phyloP scores from a whole-genome alignment of 1,140 invertebrate species.

The Heliconius melpomene region DNA sequence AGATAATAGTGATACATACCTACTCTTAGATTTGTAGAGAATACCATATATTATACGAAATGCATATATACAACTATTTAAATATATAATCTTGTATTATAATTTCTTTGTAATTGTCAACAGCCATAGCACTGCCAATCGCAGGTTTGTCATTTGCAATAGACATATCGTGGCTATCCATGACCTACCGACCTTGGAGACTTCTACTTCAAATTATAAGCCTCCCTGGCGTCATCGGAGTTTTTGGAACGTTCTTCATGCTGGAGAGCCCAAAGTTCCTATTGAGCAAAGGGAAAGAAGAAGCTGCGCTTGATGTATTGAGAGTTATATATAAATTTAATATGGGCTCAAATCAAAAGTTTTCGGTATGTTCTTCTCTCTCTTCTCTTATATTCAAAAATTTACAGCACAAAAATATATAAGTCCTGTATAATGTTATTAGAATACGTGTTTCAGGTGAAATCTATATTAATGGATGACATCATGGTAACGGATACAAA shows the following conservation, averaged over 20 bases:
- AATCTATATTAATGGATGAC: constrained; percentile 54
- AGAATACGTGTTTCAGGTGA: constrained; percentile 49
- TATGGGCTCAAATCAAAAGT: constrained; percentile 46
- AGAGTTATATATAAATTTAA: constrained; percentile 57
- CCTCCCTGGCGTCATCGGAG: constrained; percentile 83
- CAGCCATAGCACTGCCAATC: constrained; percentile 61
- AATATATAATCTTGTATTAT: no score
- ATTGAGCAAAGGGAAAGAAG: constrained; percentile 69
- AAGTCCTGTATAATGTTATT: neutral
- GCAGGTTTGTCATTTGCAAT: constrained; percentile 46
- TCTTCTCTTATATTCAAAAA: neutral
- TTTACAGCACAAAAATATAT: no score
- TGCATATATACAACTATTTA: no score
- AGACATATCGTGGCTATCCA: constrained; percentile 51
- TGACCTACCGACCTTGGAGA: constrained; percentile 84
- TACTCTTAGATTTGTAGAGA: no score
- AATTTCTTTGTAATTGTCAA: constrained; percentile 17
- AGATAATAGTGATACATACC: no score
- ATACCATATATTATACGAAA: no score
- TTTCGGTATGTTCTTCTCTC: constrained; percentile 46
- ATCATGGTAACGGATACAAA: neutral
- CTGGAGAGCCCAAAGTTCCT: constrained; percentile 83
- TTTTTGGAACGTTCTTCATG: constrained; percentile 81
- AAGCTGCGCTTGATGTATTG: constrained; percentile 61
- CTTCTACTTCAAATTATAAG: constrained; percentile 84